Conservation (phyloP, 1,140 invertebrate genomes). For the Caenorhabditis remanei region DNA sequence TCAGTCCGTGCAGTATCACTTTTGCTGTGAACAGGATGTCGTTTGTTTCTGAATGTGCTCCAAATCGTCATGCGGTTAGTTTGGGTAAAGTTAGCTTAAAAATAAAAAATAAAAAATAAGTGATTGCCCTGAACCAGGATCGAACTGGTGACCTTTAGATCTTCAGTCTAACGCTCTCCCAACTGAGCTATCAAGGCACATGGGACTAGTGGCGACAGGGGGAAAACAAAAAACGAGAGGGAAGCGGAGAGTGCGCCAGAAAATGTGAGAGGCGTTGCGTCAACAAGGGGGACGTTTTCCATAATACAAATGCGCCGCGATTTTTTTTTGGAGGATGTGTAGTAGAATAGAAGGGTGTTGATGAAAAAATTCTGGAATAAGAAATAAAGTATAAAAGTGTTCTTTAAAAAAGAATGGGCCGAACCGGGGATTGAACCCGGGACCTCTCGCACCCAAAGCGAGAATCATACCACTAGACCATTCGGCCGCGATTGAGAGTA, state of each 20-base stretch:
- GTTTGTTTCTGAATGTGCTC: neutral
- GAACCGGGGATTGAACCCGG: constrained; percentile 73
- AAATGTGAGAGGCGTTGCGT: too few relatives aligned
- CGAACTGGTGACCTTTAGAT: constrained; percentile 73
- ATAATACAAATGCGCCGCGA: too few relatives aligned
- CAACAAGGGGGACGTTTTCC: too few relatives aligned
- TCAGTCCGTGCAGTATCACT: neutral
- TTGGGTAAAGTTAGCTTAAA: too few relatives aligned
- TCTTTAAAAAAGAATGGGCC: constrained; percentile 28
- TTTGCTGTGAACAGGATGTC: neutral
- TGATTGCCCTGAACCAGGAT: constrained; percentile 68
- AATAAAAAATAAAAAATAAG: neutral
- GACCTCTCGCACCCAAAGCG: constrained; percentile 77
- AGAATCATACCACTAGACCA: constrained; percentile 77
- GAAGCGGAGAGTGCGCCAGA: neutral
- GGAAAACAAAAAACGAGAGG: neutral
- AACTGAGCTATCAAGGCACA: constrained; percentile 74
- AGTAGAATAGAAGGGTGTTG: too few relatives aligned
- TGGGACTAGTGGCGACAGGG: neutral
- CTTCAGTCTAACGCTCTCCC: constrained; percentile 78
- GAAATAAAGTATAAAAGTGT: too few relatives aligned
- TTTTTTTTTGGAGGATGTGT: too few relatives aligned
- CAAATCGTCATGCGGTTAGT: neutral
- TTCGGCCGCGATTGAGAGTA: neutral
- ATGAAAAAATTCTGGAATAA: too few relatives aligned